Evolutionary conservation across 2,888 invertebrate genomes (phyloP).

Genomic region (Mesorhabditis belari): DNA sequence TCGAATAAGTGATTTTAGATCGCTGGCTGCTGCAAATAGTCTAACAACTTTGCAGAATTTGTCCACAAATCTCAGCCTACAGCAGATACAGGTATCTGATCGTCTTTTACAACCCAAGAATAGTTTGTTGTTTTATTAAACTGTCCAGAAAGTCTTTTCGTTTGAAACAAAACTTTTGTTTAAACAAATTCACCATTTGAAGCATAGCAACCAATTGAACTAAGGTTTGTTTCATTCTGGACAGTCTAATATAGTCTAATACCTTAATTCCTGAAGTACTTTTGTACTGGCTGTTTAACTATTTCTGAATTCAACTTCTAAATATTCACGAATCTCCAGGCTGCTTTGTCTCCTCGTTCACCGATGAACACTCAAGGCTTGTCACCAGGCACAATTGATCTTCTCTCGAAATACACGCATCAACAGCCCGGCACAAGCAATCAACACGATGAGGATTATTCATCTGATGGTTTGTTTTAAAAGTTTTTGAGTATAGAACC

Average conservation of each 20-base stretch:
- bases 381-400: not conserved
- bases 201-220: too few relatives aligned
- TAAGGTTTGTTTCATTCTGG: too few relatives aligned
- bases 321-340: too few relatives aligned
- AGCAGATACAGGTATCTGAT: not conserved
- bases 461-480: not conserved
- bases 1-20: not conserved
- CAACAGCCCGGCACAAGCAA: not conserved
- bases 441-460: not conserved
- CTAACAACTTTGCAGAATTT: not conserved
- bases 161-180: too few relatives aligned
- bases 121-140: too few relatives aligned
- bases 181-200: too few relatives aligned
- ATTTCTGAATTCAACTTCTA: too few relatives aligned
- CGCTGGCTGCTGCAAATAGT: not conserved
- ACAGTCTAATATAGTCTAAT: too few relatives aligned
- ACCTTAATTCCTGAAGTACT: too few relatives aligned
- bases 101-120: too few relatives aligned
- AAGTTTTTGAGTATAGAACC: not conserved
- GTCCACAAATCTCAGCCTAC: not conserved
- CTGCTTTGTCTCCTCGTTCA: slow-evolving; percentile 6
- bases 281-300: too few relatives aligned
- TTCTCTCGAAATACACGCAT: not conserved
- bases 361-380: slow-evolving; percentile 2
- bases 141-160: too few relatives aligned